A percentile compares a stretch with the other conserved stretches of the same genome.
phyloP scores from a whole-genome alignment of 1,140 invertebrate genomes.

The Lasioglossum albipes region DNA sequence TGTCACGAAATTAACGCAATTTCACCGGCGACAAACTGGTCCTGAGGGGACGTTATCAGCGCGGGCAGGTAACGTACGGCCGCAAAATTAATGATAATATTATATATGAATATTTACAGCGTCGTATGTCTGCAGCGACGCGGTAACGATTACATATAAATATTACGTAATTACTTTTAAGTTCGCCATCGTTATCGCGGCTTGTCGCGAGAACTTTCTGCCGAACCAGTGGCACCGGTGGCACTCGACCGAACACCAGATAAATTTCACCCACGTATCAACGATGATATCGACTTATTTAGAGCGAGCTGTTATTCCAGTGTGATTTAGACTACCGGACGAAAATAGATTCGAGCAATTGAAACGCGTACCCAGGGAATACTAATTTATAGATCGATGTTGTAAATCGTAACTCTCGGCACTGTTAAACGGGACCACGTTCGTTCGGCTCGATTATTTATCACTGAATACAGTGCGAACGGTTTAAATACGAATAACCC shows the following conservation, averaged over 20 bases:
- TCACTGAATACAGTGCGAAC: background rate
- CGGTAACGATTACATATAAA: slow-evolving; percentile 32
- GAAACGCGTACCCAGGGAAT: background rate
- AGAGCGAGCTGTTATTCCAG: background rate
- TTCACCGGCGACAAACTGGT: slow-evolving; percentile 22
- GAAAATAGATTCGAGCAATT: slow-evolving; percentile 28
- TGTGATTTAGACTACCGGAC: slow-evolving; percentile 8
- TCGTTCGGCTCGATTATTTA: slow-evolving; percentile 13
- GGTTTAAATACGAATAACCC: background rate
- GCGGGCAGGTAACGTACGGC: slow-evolving; percentile 2
- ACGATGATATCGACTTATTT: slow-evolving; percentile 45
- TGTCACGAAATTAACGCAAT: slow-evolving; percentile 25
- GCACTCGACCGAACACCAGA: slow-evolving; percentile 11
- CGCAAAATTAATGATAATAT: slow-evolving; percentile 14
- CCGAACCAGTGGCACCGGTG: slow-evolving; percentile 8
- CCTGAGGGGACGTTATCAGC: slow-evolving; percentile 9
- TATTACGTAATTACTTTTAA: slow-evolving; percentile 40
- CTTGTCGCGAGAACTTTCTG: slow-evolving; percentile 17
- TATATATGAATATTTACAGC: slow-evolving; percentile 17
- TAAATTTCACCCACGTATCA: slow-evolving; percentile 50
- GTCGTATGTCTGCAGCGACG: background rate
- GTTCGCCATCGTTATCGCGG: slow-evolving; percentile 12
- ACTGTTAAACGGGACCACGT: background rate
- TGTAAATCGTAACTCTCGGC: slow-evolving; percentile 7
- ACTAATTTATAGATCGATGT: slow-evolving; percentile 13